These are phyloP conservation scores for Seladonia tumulorum DNA, from an alignment of 2,888 invertebrate genomes.

Conservation along the genomic window DNA sequence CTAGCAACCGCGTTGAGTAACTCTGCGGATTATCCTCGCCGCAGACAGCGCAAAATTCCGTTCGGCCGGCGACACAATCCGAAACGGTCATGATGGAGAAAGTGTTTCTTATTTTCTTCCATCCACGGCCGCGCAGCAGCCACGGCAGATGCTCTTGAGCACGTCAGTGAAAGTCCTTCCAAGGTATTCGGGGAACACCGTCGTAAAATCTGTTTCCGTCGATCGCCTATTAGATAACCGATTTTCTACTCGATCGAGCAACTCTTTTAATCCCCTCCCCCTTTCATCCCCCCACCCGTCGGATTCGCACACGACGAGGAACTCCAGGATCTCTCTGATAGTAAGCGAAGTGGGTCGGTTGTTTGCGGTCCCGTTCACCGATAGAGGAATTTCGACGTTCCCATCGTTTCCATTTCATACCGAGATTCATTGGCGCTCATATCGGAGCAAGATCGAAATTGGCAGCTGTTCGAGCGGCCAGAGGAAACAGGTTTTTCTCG, in stretches of 20 bases:
- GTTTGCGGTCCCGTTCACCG: neutral
- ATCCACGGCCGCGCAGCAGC: slow-evolving; percentile 62
- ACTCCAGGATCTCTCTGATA: neutral
- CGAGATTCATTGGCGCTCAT: neutral
- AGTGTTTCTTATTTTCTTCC: slow-evolving; percentile 76
- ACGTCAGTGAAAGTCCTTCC: slow-evolving; percentile 79
- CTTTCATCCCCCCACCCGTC: slow-evolving; percentile 1
- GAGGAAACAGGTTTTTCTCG: neutral
- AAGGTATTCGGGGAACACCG: slow-evolving; percentile 53
- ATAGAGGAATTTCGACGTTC: neutral
- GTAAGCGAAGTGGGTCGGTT: neutral
- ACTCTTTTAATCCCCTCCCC: neutral
- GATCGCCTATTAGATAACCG: slow-evolving; percentile 64
- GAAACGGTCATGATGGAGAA: slow-evolving; percentile 77
- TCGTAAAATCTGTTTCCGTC: slow-evolving; percentile 42
- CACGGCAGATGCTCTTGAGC: slow-evolving; percentile 74
- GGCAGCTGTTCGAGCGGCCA: neutral
- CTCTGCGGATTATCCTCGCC: neutral
- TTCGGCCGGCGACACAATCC: slow-evolving; percentile 54
- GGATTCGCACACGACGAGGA: neutral
- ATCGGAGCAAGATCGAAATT: neutral
- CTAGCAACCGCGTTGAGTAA: neutral
- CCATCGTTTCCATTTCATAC: neutral
- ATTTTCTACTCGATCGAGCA: slow-evolving; percentile 33
- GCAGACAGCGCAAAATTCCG: neutral